Base-by-base conservation (phyloP, 2,888 invertebrate species). In the Patella ulyssiponensis region DNA sequence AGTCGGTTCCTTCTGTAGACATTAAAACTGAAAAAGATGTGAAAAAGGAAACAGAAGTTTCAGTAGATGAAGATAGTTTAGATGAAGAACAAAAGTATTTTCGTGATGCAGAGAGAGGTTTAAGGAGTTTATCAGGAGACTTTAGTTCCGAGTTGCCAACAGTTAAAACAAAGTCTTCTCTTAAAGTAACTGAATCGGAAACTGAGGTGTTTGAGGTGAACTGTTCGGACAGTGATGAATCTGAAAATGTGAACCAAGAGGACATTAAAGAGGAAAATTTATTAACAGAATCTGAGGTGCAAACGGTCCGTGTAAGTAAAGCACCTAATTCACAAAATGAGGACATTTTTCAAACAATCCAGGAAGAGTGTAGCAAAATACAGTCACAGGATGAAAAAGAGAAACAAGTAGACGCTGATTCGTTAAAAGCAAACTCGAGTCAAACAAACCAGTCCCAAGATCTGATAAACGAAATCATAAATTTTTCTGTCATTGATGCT, bases 81-180 rank as follows among this genome's bases (percentile, higher is more conserved):
- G 95, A 96, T 88, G 97, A 97, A 90, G 89, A 90, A 71, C 81
- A 83, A 75, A 95, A 95, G 0, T 93, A 96, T 76, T 96, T 97
- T 81, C 93, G 96, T 74, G 97, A 97, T 91, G 96, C 97, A 3
- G 96, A 97, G 90, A 96, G 96, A 1, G 96, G 96, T 0, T 92
- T 97, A 53, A 96, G 96, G 91, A 95, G 95, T 85, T 92, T 97
- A n/a, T 96, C 96, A 0, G 96, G 96, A 20, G 96, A 95, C 90
- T 64, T 64, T 23, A 64, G 20, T 52, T 17, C 11, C 3, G 76
- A 76, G 27, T 33, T 70, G 33, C 53, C 33, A 2, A n/a, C 44
- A 53, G 52, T 11, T 51, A n/a, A 54, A 53, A 54, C 44, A 27
- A 76, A 53, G 27, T 4, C 51, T 15, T 51, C 58, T 7, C 44